A percentile compares a stretch with the other conserved stretches of the same genome.
These are phyloP conservation scores for Plutomurus gul DNA, from an alignment of 1,140 invertebrate genomes.

Conservation along the genomic window DNA sequence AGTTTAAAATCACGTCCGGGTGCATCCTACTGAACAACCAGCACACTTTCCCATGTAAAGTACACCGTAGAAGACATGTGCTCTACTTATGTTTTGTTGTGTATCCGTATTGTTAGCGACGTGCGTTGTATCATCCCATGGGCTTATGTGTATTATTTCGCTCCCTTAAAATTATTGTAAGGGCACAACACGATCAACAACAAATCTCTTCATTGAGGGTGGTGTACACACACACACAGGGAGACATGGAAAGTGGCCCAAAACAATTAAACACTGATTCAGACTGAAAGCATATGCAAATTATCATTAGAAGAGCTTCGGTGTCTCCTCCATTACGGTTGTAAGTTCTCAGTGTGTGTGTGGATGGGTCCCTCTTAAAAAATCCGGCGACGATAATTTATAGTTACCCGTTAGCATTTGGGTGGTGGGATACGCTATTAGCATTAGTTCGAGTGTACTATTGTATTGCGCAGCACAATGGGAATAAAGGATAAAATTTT, in stretches of 20 bases:
- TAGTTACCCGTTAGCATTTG: constrained; percentile 9
- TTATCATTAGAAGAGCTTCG: not conserved
- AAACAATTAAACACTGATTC: constrained; percentile 41
- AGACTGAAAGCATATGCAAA: constrained; percentile 44
- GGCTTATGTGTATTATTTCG: constrained; percentile 3
- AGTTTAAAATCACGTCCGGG: constrained; percentile 37
- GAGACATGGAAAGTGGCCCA: constrained; percentile 32
- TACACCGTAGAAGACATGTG: not conserved
- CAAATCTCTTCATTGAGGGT: not conserved
- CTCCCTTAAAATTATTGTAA: not conserved
- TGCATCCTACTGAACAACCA: not conserved
- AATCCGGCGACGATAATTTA: not conserved
- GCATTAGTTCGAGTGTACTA: not conserved
- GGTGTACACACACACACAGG: not conserved
- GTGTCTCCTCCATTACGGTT: too few species aligned
- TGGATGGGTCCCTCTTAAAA: not conserved
- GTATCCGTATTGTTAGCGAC: not conserved
- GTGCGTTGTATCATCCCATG: constrained; percentile 18
- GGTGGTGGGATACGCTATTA: not conserved
- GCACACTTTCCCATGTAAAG: constrained; percentile 5
- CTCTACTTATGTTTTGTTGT: not conserved
- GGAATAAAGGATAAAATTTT: not conserved
- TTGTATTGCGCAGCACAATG: not conserved
- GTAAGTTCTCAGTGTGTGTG: too few species aligned
- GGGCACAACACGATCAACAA: constrained; percentile 10